Base-by-base conservation (phyloP, 2,797 vertebrate genomes). In the Nothura maculosa region DNA sequence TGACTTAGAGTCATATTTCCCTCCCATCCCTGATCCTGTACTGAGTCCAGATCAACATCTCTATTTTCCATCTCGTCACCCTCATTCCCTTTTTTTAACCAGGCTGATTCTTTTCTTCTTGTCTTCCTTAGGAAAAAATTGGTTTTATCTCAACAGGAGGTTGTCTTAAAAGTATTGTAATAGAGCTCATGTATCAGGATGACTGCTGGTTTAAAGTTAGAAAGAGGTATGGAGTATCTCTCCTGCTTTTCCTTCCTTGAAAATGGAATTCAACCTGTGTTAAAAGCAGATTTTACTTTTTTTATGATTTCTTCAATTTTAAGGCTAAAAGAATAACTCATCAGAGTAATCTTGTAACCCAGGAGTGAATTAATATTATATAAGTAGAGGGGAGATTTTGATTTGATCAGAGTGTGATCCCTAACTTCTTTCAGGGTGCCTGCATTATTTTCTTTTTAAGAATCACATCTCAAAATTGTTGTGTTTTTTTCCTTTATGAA, bases 1-100 rank as follows among this genome's bases (percentile, higher is more conserved):
- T 96, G 93, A 83, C 88, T 87, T 94, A 89, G 92, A 96, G 96
- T 96, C 92, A 95, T 89, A 57, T 84, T 94, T 91, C 90, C 72
- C 92, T 95, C 81, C 61, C 81, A 90, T 96, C 64, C 89, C 89
- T 92, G 93, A 92, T 96, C 87, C 84, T 95, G 90, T 92, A 92
- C 87, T 93, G 64, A 93, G 80, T 93, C 86, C 87, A 94, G 75
- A 96, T 87, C 90, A 94, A 92, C 93, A 95, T 95, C 63, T 66
- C 87, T 91, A 12, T 95, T 93, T 95, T 94, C 78, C 38, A 69
- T 89, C 76, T 92, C 79, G 70, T 85, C 73, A 78, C 50, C 60
- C 50, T 87, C 19, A n/a, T 83, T 81, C 74, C 60, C 61, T 58
- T 84, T 36, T 82, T 78, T 42, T 62, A 78, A 32, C 21, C 58